These are phyloP conservation scores for Bergia puertoricense DNA, from an alignment of 92 coral and sea anemone species.

Conservation along the genomic window DNA sequence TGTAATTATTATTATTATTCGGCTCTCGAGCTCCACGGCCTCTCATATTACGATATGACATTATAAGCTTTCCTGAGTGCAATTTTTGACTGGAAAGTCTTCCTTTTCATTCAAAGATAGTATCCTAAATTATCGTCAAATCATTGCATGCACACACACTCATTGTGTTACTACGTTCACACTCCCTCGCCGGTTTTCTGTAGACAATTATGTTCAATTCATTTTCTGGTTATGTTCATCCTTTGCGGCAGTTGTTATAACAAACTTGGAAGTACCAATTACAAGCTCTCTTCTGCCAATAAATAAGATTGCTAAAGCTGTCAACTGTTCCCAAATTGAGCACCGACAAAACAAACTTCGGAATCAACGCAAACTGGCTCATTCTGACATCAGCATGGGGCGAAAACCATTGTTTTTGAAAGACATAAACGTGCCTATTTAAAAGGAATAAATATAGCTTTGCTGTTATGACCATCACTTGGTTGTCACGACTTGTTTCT, in stretches of 20 bases:
- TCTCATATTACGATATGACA: slow-evolving; percentile 24
- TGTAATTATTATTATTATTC: neutral
- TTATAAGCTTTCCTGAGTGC: neutral
- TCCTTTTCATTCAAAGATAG: neutral
- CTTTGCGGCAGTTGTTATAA: slow-evolving; percentile 32
- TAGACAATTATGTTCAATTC: slow-evolving; percentile 21
- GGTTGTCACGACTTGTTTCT: slow-evolving; percentile 61
- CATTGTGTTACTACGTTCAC: neutral
- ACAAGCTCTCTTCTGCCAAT: slow-evolving; percentile 26
- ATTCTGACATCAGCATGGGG: neutral
- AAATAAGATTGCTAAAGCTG: neutral
- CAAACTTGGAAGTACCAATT: slow-evolving; percentile 35
- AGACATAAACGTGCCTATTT: neutral
- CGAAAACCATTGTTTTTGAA: slow-evolving; percentile 27
- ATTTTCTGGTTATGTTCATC: slow-evolving; percentile 23
- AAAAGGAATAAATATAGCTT: slow-evolving; percentile 5
- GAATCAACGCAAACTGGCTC: slow-evolving; percentile 10
- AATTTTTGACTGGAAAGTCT: neutral
- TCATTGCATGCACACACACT: neutral
- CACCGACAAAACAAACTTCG: slow-evolving; percentile 13
- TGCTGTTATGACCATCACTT: slow-evolving; percentile 58
- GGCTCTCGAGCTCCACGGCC: slow-evolving; percentile 8
- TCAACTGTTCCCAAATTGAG: slow-evolving; percentile 29
- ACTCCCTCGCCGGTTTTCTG: neutral
- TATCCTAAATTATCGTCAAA: neutral